Evolutionary conservation across 2,113 vertebrate genomes (phyloP).

Genomic region (Oreocharis arfaki): DNA sequence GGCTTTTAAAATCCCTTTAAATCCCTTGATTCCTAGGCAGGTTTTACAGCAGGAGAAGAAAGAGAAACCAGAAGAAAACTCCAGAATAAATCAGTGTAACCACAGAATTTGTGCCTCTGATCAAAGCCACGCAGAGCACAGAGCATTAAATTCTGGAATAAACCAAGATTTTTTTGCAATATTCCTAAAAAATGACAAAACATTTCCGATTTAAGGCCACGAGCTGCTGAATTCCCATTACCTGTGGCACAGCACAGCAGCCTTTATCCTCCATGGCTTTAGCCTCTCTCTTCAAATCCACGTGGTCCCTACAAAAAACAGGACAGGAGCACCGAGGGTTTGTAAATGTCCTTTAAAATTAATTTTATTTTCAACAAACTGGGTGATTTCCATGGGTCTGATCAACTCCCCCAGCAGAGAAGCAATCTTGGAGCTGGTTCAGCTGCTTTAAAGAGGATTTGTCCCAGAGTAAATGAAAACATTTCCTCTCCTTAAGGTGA

Average conservation of each 20-base stretch:
- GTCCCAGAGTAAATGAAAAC: background rate
- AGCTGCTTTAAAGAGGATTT: background rate
- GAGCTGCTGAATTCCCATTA: constrained; percentile 24
- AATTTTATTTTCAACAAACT: background rate
- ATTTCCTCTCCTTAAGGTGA: background rate
- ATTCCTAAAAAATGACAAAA: background rate
- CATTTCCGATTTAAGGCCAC: background rate
- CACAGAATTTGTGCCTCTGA: background rate
- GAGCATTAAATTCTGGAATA: rapidly evolving
- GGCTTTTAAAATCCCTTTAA: background rate
- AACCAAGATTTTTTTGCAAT: background rate
- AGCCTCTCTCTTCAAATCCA: constrained; percentile 6
- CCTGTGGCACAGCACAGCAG: constrained; percentile 55
- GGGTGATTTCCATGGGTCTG: background rate
- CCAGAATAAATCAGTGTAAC: background rate
- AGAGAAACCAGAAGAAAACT: background rate
- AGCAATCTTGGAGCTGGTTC: background rate
- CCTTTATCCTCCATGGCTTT: background rate
- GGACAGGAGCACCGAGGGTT: background rate
- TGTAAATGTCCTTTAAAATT: background rate
- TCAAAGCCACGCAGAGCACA: background rate
- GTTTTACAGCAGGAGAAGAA: background rate
- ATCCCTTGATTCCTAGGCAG: background rate
- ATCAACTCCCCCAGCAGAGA: background rate
- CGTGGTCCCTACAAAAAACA: constrained; percentile 13